phyloP scores from a whole-genome alignment of 2,113 vertebrate species.

The Pseudonaja textilis region DNA sequence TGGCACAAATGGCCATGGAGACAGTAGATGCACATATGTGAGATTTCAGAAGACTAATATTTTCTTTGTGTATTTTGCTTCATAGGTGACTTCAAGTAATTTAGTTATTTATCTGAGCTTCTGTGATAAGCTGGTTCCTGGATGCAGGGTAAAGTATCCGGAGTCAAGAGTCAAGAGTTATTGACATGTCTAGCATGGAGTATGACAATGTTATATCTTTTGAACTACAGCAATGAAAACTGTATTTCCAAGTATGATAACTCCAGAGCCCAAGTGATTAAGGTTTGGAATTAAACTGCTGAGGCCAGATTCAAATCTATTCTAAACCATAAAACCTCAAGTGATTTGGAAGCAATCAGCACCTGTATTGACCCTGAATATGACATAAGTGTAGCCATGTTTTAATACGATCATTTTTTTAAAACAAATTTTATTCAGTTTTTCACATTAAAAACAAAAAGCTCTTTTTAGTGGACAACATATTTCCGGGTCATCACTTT shows the following conservation, averaged over 20 bases:
- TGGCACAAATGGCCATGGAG: not conserved
- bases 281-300: not conserved
- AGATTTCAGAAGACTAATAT: not conserved
- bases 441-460: too few relatives aligned
- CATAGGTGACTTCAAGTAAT: not conserved
- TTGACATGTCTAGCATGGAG: not conserved
- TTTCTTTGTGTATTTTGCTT: not conserved
- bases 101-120: not conserved
- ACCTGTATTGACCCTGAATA: not conserved
- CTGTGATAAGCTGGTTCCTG: not conserved
- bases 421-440: too few relatives aligned
- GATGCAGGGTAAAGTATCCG: not conserved
- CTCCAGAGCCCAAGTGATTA: not conserved
- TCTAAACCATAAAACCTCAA: not conserved
- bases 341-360: not conserved
- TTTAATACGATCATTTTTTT: too few relatives aligned
- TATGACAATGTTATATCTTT: not conserved
- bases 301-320: not conserved
- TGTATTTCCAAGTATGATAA: not conserved
- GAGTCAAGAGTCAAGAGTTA: not conserved
- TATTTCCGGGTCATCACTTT: too few relatives aligned
- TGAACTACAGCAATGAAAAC: not conserved
- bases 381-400: too few relatives aligned
- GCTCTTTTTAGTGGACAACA: too few relatives aligned
- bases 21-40: not conserved